Base-by-base conservation (phyloP, 2,797 vertebrate species). In the Coluber constrictor region DNA sequence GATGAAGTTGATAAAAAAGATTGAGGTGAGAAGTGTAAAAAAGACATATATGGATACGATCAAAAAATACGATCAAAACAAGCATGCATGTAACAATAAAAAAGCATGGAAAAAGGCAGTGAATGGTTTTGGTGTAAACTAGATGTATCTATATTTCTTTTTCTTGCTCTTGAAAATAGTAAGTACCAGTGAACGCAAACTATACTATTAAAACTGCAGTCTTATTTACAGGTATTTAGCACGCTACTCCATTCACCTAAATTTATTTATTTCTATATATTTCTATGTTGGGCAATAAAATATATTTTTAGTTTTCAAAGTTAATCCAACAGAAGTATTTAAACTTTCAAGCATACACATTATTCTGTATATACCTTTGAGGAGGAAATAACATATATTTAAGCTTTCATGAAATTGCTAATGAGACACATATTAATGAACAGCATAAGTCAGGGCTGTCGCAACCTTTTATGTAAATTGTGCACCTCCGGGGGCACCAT, bases 201-300 rank as follows among this genome's bases (percentile, higher is more conserved):
- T 16, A 32, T 74, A 74, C 37, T 47, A 20, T 23, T 59, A 23
- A 88, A 55, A 18, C n/a, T 88, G 87, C 87, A 32, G 56, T 12
- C 4, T 57, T 88, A 59, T 88, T n/a, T 55, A 37, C n/a, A 57
- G 4, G n/a, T 57, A 88, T 32, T n/a, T 12, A 88, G 54, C n/a
- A 88, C n/a, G 10, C 54, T n/a, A 3, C 55, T 57, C 15, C 55
- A 88, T 10, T 32, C 9, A 12, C 18, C 18, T n/a, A 32, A 18
- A 57, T 11, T 57, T 57, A 88, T 32, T 88, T 88, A 88, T 32
- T 88, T 88, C n/a, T 88, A 6, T 94, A 92, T 93, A 79, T 79
- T 79, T 79, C 70, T 43, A 43, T 37, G 32, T 79, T 79, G 37
- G 3, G 74, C 10, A 47, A 10, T 83, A 23, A 79, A 87, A 90